Conservation (phyloP, 2,113 vertebrate species). For the Tiliqua scincoides region DNA sequence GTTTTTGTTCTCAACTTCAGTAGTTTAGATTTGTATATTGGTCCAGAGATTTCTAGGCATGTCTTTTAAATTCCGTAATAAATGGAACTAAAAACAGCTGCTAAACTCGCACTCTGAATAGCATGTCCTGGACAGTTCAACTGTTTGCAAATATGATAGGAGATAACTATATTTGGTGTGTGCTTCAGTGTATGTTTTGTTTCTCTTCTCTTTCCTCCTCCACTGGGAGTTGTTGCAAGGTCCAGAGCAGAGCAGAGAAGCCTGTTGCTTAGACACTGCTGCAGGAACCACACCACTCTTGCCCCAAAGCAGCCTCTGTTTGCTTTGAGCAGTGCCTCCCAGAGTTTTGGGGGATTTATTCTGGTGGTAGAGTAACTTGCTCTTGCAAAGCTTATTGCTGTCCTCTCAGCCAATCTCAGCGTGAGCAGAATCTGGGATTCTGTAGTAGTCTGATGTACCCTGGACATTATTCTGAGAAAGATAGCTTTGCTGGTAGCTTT, state of each 20-base stretch:
- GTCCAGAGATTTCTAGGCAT: not conserved
- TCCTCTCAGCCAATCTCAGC: not conserved
- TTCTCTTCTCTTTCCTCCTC: not conserved
- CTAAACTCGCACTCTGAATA: not conserved
- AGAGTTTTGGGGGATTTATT: not conserved
- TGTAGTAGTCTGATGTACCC: not conserved
- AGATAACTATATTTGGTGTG: not conserved
- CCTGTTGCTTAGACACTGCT: constrained; percentile 5
- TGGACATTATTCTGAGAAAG: not conserved
- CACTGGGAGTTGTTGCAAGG: not conserved
- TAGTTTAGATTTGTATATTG: not conserved
- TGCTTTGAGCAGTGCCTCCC: not conserved
- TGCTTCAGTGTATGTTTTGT: not conserved
- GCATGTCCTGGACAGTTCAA: not conserved
- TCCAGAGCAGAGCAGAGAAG: not conserved
- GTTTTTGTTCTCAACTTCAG: not conserved
- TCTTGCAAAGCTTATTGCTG: not conserved
- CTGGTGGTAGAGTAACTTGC: not conserved
- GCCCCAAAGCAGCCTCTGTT: not conserved
- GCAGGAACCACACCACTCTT: not conserved
- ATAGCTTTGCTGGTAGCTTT: not conserved
- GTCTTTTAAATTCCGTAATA: not conserved
- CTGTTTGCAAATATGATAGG: not conserved
- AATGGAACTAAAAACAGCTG: not conserved
- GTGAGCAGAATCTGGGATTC: not conserved